These are phyloP conservation scores for Anomalospiza imberbis DNA, from an alignment of 2,797 vertebrate genomes.

Conservation along the genomic window DNA sequence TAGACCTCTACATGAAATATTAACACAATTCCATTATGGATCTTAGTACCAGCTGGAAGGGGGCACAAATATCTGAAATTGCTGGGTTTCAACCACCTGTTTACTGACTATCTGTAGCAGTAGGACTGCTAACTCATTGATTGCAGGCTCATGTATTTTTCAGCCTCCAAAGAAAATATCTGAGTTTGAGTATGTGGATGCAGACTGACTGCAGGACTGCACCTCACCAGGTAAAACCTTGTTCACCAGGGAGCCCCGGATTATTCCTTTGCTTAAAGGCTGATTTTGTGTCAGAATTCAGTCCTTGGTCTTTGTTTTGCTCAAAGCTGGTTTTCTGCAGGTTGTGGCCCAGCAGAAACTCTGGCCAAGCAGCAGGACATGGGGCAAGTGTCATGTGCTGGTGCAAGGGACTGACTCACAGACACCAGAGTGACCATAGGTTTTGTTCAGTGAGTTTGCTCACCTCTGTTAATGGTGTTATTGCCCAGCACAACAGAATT, in stretches of 20 bases:
- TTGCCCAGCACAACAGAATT: not conserved
- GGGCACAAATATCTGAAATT: not conserved
- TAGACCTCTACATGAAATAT: not conserved
- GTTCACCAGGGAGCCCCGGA: not conserved
- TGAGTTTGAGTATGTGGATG: fast-evolving
- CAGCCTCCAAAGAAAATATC: not conserved
- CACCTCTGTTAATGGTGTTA: not conserved
- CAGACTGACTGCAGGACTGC: not conserved
- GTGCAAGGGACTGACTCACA: not conserved
- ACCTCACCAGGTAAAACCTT: not conserved
- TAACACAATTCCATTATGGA: not conserved
- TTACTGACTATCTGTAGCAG: not conserved
- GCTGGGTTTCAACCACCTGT: not conserved
- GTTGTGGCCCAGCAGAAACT: not conserved
- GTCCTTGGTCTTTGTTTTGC: not conserved
- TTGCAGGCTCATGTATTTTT: not conserved
- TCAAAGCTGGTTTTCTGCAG: fast-evolving
- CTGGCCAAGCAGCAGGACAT: not conserved
- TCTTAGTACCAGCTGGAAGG: not conserved
- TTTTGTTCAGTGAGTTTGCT: not conserved
- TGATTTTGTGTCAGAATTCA: not conserved
- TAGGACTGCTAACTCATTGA: not conserved
- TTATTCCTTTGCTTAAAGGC: not conserved
- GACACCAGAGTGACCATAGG: fast-evolving
- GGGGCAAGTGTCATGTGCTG: fast-evolving